phyloP scores from a whole-genome alignment of 2,113 vertebrate species.

The Phrynocephalus versicolor region DNA sequence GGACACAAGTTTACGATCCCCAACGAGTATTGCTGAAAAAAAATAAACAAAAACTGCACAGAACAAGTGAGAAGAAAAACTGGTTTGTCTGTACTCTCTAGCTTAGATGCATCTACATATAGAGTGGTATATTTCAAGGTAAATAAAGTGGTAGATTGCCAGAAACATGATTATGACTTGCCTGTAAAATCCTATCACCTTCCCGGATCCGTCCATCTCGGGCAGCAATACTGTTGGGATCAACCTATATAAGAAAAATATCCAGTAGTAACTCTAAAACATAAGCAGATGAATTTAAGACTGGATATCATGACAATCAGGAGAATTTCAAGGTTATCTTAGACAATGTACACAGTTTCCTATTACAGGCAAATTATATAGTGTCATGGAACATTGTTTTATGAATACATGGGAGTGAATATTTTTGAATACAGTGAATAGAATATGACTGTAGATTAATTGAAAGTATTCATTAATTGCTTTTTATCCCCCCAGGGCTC shows the following conservation, averaged over 20 bases:
- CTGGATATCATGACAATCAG: neutral
- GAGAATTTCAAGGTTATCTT: neutral
- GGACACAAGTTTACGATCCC: constrained; percentile 13
- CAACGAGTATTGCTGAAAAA: neutral
- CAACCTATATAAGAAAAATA: constrained; percentile 76
- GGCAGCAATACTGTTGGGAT: constrained; percentile 94
- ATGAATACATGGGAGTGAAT: too few species aligned
- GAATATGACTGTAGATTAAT: too few species aligned
- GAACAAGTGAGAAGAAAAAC: neutral
- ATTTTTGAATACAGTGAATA: too few species aligned
- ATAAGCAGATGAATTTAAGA: neutral
- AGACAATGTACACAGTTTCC: neutral
- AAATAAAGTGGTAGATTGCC: constrained; percentile 13
- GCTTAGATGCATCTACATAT: neutral
- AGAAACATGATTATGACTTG: constrained; percentile 64
- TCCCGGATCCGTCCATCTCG: constrained; percentile 93
- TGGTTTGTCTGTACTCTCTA: neutral
- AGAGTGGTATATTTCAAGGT: neutral
- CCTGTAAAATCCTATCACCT: constrained; percentile 96
- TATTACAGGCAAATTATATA: neutral
- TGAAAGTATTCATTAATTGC: too few species aligned
- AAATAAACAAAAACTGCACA: constrained; percentile 5
- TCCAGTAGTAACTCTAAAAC: neutral
- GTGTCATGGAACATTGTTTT: too few species aligned
- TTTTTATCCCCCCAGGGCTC: too few species aligned